These are phyloP conservation scores for Lagenorhynchus albirostris DNA, from an alignment of 2,113 vertebrate species.

Conservation along the genomic window DNA sequence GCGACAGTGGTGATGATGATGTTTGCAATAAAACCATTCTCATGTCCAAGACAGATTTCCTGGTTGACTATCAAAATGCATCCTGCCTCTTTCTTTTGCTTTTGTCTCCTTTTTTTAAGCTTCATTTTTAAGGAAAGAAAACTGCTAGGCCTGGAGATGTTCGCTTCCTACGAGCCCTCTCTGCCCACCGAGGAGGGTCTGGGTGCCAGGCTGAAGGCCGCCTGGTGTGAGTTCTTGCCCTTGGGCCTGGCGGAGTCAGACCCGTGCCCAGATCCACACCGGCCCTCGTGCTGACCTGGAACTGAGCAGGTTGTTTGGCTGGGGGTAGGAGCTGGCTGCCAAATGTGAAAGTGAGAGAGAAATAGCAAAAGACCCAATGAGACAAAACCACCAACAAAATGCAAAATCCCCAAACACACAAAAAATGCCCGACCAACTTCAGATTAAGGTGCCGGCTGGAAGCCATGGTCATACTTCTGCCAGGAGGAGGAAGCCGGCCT, in stretches of 20 bases:
- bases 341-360: constrained; percentile 49
- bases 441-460: constrained; percentile 45
- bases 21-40: neutral
- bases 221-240: neutral
- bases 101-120: neutral
- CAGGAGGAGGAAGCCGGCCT: constrained; percentile 4
- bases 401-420: neutral
- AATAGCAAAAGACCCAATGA: constrained; percentile 38
- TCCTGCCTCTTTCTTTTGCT: neutral
- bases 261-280: neutral
- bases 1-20: neutral
- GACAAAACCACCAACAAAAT: constrained; percentile 36
- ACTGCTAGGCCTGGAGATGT: neutral
- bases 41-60: neutral
- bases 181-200: constrained; percentile 4
- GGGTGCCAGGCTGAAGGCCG: neutral
- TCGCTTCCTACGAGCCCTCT: neutral
- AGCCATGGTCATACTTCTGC: neutral
- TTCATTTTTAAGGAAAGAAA: constrained; percentile 32
- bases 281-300: constrained; percentile 47
- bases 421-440: neutral
- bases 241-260: neutral
- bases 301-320: constrained; percentile 50
- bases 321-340: constrained; percentile 46
- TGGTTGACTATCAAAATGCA: neutral